Conservation (phyloP, 2,113 vertebrate genomes). For the Ctenodactylus gundi region DNA sequence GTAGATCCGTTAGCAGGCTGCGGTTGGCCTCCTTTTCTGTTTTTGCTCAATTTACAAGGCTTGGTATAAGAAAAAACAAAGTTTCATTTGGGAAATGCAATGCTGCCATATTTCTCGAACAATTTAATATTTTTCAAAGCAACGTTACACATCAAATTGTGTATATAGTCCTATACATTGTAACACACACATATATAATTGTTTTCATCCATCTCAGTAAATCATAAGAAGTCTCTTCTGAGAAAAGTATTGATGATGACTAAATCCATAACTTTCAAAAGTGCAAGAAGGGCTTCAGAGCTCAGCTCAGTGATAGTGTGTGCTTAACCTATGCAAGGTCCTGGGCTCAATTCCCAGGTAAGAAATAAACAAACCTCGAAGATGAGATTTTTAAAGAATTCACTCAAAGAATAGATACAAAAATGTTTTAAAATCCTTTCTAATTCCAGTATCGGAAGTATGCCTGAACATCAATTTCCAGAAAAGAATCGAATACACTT, state of each 20-base stretch:
- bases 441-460: not conserved
- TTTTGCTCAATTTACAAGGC: not conserved
- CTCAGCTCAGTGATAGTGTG: not conserved
- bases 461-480: not conserved
- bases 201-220: not conserved
- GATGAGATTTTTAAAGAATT: not conserved
- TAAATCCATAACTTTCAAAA: not conserved
- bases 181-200: not conserved
- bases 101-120: not conserved
- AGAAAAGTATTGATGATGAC: not conserved
- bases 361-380: not conserved
- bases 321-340: not conserved
- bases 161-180: not conserved
- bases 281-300: not conserved
- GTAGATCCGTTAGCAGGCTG: fast-evolving
- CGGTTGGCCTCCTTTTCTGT: not conserved
- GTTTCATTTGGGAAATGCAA: not conserved
- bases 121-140: not conserved
- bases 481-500: not conserved
- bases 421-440: not conserved
- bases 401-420: not conserved
- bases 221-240: not conserved
- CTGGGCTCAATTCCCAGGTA: not conserved
- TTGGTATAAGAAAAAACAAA: not conserved
- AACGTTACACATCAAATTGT: no score